phyloP scores from a whole-genome alignment of 2,888 invertebrate genomes.

The Archaeoteleia sp. region DNA sequence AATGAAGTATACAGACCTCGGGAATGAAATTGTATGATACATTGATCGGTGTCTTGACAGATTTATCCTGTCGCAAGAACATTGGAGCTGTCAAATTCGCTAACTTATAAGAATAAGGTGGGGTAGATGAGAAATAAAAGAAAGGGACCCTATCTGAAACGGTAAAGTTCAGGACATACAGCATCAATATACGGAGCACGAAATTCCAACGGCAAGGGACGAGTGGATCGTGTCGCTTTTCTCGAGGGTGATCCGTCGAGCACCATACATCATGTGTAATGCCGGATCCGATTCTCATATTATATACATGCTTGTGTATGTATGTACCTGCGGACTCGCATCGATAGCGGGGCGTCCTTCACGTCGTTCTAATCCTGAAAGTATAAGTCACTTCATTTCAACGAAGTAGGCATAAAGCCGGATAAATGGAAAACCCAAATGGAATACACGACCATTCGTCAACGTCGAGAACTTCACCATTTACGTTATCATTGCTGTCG shows the following conservation, averaged over 20 bases:
- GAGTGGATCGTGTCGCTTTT: constrained; percentile 64
- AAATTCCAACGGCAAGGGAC: constrained; percentile 61
- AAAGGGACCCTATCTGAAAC: constrained; percentile 35
- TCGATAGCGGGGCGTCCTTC: constrained; percentile 53
- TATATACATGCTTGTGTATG: constrained; percentile 60
- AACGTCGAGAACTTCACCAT: constrained; percentile 50
- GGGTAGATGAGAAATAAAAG: constrained; percentile 27
- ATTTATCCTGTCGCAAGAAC: constrained; percentile 36
- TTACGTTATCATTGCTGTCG: constrained; percentile 51
- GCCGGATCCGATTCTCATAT: constrained; percentile 72
- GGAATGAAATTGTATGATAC: constrained; percentile 14
- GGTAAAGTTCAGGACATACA: constrained; percentile 56
- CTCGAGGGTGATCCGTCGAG: constrained; percentile 66
- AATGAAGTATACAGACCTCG: background rate
- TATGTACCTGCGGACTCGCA: constrained; percentile 50
- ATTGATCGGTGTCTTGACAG: constrained; percentile 29
- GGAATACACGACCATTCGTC: constrained; percentile 57
- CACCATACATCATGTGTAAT: constrained; percentile 72
- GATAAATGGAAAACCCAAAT: constrained; percentile 60
- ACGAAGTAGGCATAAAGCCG: constrained; percentile 55
- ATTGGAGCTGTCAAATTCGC: constrained; percentile 40
- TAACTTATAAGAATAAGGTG: constrained; percentile 33
- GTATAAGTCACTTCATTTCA: constrained; percentile 58
- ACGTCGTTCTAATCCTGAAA: constrained; percentile 57
- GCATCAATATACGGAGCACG: constrained; percentile 74